A percentile compares a stretch with the other conserved stretches of the same genome.
Evolutionary conservation across 2,797 vertebrate species (phyloP).

Genomic region (Gila robusta): DNA sequence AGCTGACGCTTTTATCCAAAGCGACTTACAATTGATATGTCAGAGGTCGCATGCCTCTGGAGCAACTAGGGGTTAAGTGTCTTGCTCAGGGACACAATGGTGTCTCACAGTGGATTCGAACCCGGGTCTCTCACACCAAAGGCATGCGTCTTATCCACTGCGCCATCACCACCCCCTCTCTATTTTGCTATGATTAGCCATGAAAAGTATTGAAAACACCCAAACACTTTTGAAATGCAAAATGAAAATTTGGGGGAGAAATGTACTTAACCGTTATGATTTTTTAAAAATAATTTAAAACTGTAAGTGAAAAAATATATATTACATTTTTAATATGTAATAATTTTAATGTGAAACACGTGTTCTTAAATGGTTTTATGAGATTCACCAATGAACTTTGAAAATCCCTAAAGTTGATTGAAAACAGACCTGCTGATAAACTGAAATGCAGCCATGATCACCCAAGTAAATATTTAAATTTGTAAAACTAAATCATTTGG

Average conservation of each 20-base stretch:
- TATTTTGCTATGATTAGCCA: background rate
- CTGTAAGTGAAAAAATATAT: too few species aligned
- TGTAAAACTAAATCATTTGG: background rate
- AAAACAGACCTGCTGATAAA: background rate
- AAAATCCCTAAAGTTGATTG: background rate
- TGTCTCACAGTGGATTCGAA: too few species aligned
- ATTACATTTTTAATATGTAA: background rate
- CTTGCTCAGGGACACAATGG: too few species aligned
- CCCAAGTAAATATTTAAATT: background rate
- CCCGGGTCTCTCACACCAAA: too few species aligned
- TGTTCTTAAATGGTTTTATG: background rate
- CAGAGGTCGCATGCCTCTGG: too few species aligned
- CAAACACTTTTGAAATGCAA: background rate
- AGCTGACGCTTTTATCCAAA: too few species aligned
- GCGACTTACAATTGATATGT: too few species aligned
- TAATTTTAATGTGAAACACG: background rate
- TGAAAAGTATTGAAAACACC: background rate
- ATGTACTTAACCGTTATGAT: background rate
- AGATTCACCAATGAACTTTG: constrained; percentile 1
- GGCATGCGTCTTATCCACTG: too few species aligned
- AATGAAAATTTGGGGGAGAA: background rate
- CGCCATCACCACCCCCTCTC: too few species aligned
- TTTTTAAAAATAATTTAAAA: too few species aligned
- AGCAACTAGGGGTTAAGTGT: too few species aligned
- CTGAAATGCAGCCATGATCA: background rate